Percentiles rank a stretch among this genome's conserved stretches.
phyloP scores from a whole-genome alignment of 1,140 invertebrate genomes.

The Wasmannia auropunctata region DNA sequence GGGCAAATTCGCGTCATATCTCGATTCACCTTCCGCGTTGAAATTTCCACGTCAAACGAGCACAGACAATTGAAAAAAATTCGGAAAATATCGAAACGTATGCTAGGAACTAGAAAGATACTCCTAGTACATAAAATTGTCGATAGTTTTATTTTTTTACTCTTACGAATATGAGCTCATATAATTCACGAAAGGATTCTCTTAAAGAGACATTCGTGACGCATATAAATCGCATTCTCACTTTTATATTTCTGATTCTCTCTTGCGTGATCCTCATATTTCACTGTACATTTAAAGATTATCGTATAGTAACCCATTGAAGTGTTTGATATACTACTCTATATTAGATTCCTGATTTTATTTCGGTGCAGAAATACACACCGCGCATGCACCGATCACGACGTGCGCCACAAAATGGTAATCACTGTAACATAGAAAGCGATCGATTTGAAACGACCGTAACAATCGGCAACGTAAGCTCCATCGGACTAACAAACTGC shows the following conservation, averaged over 20 bases:
- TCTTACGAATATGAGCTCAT: too few relatives aligned
- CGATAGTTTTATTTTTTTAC: not conserved
- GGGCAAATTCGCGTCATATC: conserved; percentile 32
- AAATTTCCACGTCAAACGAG: not conserved
- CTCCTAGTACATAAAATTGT: not conserved
- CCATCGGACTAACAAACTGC: not conserved
- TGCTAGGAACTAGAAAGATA: not conserved
- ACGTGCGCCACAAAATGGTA: not conserved
- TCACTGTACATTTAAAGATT: conserved; percentile 46
- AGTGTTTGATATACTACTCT: not conserved
- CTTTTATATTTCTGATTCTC: conserved; percentile 65
- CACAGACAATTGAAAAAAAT: not conserved
- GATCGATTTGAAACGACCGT: not conserved
- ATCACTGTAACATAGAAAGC: not conserved
- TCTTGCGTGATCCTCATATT: conserved; percentile 50
- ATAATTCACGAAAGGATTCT: not conserved
- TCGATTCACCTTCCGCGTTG: conserved; percentile 52
- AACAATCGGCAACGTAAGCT: not conserved
- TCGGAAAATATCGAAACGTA: not conserved
- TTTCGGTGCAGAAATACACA: not conserved
- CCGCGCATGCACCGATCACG: too few relatives aligned
- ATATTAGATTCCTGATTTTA: not conserved
- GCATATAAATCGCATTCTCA: conserved; percentile 55
- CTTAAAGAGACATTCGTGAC: conserved; percentile 72
- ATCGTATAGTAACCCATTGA: conserved; percentile 40